Evolutionary conservation across 2,888 invertebrate species (phyloP).

Genomic region (Amphipyra berbera): DNA sequence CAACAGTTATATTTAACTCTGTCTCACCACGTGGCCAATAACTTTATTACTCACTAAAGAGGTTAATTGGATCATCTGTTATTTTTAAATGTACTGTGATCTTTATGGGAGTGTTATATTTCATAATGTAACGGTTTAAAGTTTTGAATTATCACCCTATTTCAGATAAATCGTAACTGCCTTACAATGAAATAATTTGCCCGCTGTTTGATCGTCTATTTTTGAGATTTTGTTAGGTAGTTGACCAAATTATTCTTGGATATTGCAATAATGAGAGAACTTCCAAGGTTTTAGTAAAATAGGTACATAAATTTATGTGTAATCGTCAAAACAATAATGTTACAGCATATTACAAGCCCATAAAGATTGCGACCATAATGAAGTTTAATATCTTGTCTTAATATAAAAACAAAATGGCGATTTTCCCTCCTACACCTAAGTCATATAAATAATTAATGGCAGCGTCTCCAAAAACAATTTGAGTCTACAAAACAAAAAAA

Average conservation of each 20-base stretch:
- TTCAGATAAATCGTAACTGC: background rate
- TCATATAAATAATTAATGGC: background rate
- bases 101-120: background rate
- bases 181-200: too few species aligned
- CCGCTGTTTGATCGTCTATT: too few species aligned
- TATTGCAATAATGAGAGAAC: background rate
- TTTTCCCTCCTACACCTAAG: background rate
- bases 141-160: background rate
- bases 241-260: background rate
- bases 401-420: slow-evolving; percentile 5
- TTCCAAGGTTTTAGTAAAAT: slow-evolving; percentile 8
- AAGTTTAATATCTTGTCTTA: slow-evolving; percentile 6
- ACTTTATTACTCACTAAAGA: slow-evolving; percentile 61
- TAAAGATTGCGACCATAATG: slow-evolving; percentile 4
- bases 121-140: background rate
- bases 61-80: slow-evolving; percentile 66
- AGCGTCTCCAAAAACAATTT: background rate
- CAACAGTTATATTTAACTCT: slow-evolving; percentile 67
- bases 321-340: too few species aligned
- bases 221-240: background rate
- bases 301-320: too few species aligned
- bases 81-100: slow-evolving; percentile 49
- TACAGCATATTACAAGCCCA: too few species aligned
- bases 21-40: slow-evolving; percentile 55
- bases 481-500: slow-evolving; percentile 1